These are phyloP conservation scores for Parascotia fuliginaria DNA, from an alignment of 2,888 invertebrate genomes.

Conservation along the genomic window DNA sequence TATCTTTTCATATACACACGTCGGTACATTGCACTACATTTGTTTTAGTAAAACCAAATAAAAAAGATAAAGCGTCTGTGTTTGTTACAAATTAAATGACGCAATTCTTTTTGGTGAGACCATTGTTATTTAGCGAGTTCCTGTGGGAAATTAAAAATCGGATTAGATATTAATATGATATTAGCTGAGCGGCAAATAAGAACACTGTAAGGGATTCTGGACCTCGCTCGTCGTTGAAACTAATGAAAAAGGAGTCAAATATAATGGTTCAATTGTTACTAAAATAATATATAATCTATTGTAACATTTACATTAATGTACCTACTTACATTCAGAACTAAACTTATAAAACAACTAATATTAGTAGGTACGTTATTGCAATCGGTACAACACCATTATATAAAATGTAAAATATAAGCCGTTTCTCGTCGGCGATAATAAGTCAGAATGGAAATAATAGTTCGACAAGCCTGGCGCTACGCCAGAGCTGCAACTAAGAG, in stretches of 20 bases:
- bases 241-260: no score
- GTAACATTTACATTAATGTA: no score
- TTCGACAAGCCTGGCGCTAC: conserved; percentile 54
- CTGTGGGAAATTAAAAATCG: background rate
- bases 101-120: background rate
- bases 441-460: conserved; percentile 63
- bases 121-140: background rate
- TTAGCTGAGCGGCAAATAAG: background rate
- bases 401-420: conserved; percentile 45
- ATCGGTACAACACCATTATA: conserved; percentile 13
- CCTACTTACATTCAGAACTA: background rate
- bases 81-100: background rate
- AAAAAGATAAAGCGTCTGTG: background rate
- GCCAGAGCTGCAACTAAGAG: conserved; percentile 63
- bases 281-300: no score
- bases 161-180: background rate
- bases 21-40: conserved; percentile 27
- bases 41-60: conserved; percentile 15
- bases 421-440: conserved; percentile 43
- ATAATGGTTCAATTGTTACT: no score
- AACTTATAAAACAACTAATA: background rate
- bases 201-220: background rate
- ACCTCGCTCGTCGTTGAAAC: background rate
- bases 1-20: no score
- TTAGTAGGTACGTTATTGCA: no score